A percentile compares a stretch with the other conserved stretches of the same genome.
Conservation (phyloP, 2,888 invertebrate genomes). For the Stramonita haemastoma region DNA sequence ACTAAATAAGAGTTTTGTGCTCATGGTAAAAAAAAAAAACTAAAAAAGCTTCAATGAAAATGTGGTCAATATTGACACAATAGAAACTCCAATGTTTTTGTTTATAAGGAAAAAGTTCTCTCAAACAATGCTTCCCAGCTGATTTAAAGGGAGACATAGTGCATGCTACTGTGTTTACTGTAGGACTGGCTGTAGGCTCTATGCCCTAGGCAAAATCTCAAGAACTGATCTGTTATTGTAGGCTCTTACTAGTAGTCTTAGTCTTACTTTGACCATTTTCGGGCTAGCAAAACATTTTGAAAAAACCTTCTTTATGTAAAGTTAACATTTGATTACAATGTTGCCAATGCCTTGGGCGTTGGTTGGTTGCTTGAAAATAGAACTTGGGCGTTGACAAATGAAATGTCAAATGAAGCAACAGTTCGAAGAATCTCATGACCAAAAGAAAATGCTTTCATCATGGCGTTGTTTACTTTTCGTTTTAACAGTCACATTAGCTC, state of each 20-base stretch:
- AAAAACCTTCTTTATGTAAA: not conserved
- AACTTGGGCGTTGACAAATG: slow-evolving; percentile 4
- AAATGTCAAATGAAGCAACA: not conserved
- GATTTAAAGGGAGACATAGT: no score
- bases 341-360: not conserved
- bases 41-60: no score
- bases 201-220: no score
- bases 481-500: not conserved
- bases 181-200: no score
- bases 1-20: no score
- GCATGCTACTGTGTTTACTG: no score
- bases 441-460: not conserved
- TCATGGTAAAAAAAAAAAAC: no score
- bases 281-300: not conserved
- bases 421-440: not conserved
- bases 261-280: no score
- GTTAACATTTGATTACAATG: not conserved
- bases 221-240: no score
- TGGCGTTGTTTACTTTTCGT: not conserved
- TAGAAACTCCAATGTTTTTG: not conserved
- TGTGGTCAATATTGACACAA: not conserved
- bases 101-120: no score
- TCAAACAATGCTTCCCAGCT: no score
- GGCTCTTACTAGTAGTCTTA: no score
- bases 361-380: not conserved